Percentiles rank a stretch among this genome's conserved stretches.
phyloP scores from a whole-genome alignment of 2,113 vertebrate species.

The Pleuronectes platessa region DNA sequence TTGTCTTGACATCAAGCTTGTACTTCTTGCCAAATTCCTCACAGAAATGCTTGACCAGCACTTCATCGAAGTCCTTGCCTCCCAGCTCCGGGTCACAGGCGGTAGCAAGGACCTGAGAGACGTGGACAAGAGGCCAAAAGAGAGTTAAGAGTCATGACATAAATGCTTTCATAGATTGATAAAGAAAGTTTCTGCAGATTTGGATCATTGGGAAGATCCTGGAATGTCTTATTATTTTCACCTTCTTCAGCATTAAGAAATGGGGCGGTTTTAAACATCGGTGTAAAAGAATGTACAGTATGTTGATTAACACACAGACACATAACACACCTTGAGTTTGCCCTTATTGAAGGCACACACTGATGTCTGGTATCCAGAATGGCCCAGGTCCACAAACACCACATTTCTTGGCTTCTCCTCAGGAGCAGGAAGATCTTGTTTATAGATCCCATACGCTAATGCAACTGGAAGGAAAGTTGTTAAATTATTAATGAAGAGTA shows the following conservation, averaged over 20 bases:
- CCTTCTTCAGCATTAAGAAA: too few relatives aligned
- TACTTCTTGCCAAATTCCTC: conserved; percentile 97
- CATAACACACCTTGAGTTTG: conserved; percentile 91
- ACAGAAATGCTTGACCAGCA: conserved; percentile 92
- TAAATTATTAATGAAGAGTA: conserved; percentile 1
- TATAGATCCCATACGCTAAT: conserved; percentile 97
- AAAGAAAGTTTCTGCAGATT: too few relatives aligned
- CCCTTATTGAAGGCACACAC: conserved; percentile 97
- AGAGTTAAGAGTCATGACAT: background rate
- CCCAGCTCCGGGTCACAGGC: conserved; percentile 92
- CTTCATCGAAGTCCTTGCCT: conserved; percentile 95
- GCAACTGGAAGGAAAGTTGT: conserved; percentile 83
- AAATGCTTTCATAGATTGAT: background rate
- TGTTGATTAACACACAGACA: conserved; percentile 21
- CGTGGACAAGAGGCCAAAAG: conserved; percentile 26
- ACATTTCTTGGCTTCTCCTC: conserved; percentile 97
- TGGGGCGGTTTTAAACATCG: too few relatives aligned
- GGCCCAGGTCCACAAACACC: conserved; percentile 97
- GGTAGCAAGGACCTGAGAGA: conserved; percentile 89
- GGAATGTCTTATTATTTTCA: too few relatives aligned
- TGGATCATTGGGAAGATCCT: too few relatives aligned
- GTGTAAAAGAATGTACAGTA: background rate
- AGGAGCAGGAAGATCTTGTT: conserved; percentile 93
- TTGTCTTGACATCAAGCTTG: conserved; percentile 93
- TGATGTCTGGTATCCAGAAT: conserved; percentile 97